Conservation (phyloP, 2,797 vertebrate genomes). For the Lophius americanus region DNA sequence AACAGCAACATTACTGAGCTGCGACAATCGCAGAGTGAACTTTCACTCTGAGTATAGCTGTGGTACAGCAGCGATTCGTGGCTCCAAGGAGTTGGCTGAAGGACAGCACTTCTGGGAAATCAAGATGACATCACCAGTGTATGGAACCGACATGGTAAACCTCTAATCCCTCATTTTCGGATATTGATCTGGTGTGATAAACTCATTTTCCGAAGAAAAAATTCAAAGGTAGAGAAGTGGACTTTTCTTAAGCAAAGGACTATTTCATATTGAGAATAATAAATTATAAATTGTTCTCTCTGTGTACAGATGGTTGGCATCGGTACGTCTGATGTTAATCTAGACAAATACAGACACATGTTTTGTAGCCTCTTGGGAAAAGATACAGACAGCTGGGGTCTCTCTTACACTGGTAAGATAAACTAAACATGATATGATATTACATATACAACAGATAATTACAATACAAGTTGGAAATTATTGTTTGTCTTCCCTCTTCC, state of each 20-base stretch:
- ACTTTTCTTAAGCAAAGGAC: background rate
- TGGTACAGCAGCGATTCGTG: conserved; percentile 92
- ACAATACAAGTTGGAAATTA: background rate
- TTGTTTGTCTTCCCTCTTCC: background rate
- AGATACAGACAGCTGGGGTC: conserved; percentile 97
- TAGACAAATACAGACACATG: conserved; percentile 94
- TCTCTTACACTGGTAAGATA: conserved; percentile 94
- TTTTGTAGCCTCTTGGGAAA: conserved; percentile 97
- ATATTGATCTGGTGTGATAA: background rate
- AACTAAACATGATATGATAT: background rate
- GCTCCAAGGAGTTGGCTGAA: conserved; percentile 90
- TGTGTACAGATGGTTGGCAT: conserved; percentile 93
- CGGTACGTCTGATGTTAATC: conserved; percentile 91
- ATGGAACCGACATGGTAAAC: conserved; percentile 96
- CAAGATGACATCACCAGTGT: conserved; percentile 98
- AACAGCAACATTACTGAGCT: conserved; percentile 87
- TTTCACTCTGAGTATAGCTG: conserved; percentile 98
- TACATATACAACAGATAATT: background rate
- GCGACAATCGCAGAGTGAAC: conserved; percentile 94
- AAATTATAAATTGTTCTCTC: conserved; percentile 1
- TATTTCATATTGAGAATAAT: background rate
- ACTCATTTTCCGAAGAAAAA: background rate
- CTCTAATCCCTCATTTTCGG: background rate
- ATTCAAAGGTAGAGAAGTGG: background rate
- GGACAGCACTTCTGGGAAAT: conserved; percentile 99